phyloP scores from a whole-genome alignment of 1,140 invertebrate species.

The Lamellibrachia luymesi region DNA sequence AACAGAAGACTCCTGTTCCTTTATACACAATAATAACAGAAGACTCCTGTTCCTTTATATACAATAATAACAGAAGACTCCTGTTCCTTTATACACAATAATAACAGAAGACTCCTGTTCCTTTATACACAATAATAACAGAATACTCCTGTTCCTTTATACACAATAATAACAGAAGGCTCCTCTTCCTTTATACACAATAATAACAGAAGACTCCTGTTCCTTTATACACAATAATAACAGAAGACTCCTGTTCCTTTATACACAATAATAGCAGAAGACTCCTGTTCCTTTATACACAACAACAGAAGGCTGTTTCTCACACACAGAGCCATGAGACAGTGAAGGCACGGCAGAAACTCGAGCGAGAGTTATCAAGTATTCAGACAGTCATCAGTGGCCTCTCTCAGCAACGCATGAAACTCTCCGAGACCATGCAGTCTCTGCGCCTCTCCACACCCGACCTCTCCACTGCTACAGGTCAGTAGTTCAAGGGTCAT shows the following conservation, averaged over 20 bases:
- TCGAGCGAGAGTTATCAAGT: conserved; percentile 77
- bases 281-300: not conserved
- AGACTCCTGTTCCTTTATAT: too few relatives aligned
- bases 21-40: too few relatives aligned
- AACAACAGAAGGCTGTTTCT: not conserved
- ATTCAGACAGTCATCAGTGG: conserved; percentile 83
- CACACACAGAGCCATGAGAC: conserved; percentile 48
- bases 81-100: too few relatives aligned
- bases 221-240: not conserved
- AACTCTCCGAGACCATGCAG: conserved; percentile 76
- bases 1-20: too few relatives aligned
- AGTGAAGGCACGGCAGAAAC: conserved; percentile 50
- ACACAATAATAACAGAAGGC: too few relatives aligned
- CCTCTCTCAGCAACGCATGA: conserved; percentile 76
- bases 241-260: not conserved
- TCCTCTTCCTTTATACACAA: not conserved
- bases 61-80: too few relatives aligned
- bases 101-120: too few relatives aligned
- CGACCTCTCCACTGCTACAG: conserved; percentile 37
- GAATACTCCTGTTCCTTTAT: too few relatives aligned
- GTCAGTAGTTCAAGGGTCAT: not conserved
- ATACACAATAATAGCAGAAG: not conserved
- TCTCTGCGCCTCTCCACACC: conserved; percentile 69
- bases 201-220: not conserved
- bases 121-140: too few relatives aligned